Percentiles rank a stretch among this genome's conserved stretches.
Evolutionary conservation across 2,113 vertebrate genomes (phyloP).

Genomic region (Nicator chloris): DNA sequence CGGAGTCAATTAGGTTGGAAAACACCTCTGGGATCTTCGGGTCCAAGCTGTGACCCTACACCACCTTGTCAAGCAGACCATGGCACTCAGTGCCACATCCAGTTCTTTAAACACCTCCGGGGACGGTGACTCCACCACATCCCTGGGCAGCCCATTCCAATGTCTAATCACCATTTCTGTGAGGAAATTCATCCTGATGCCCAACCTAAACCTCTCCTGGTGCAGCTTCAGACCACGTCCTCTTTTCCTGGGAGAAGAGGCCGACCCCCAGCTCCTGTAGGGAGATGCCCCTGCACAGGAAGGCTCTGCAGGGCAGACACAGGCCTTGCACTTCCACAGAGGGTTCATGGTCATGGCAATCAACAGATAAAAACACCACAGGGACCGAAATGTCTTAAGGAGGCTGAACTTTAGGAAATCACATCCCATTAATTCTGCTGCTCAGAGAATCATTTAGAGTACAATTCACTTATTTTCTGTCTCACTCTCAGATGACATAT

Average conservation of each 20-base stretch:
- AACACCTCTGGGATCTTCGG: background rate
- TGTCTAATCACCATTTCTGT: background rate
- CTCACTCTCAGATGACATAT: background rate
- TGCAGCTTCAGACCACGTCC: background rate
- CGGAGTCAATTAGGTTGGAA: background rate
- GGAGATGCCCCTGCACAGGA: background rate
- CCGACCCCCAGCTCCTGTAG: background rate
- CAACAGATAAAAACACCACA: background rate
- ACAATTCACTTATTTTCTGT: background rate
- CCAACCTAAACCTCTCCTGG: background rate
- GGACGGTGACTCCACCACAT: rapidly evolving
- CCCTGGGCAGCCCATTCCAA: background rate
- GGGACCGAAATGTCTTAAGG: background rate
- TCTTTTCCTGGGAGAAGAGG: background rate
- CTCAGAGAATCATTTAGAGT: background rate
- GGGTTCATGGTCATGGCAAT: background rate
- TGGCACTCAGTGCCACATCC: background rate
- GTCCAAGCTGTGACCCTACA: background rate
- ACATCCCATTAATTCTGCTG: background rate
- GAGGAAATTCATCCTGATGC: background rate
- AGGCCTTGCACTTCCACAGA: background rate
- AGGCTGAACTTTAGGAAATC: background rate
- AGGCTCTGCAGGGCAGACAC: background rate
- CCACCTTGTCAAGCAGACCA: rapidly evolving
- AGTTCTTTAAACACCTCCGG: background rate